Evolutionary conservation across 2,797 vertebrate genomes (phyloP).

Genomic region (Gadopsis bispinosus): DNA sequence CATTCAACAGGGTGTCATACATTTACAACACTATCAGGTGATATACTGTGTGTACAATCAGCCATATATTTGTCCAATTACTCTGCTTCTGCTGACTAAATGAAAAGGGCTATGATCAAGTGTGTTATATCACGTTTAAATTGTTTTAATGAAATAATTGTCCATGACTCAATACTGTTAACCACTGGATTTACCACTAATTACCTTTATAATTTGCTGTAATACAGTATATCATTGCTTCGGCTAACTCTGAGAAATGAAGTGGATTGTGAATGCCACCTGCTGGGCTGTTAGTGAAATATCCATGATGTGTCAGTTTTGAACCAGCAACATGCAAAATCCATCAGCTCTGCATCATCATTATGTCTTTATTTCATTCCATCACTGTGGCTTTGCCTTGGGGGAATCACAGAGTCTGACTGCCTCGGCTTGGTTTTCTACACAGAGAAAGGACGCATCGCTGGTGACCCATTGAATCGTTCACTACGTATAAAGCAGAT

Average conservation of each 20-base stretch:
- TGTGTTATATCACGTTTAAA: conserved; percentile 8
- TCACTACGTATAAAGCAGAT: conserved; percentile 51
- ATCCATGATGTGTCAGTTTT: conserved; percentile 26
- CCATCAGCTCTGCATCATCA: conserved; percentile 42
- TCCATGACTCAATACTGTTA: neutral
- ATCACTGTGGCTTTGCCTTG: conserved; percentile 31
- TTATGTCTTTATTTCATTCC: conserved; percentile 56
- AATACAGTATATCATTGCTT: neutral
- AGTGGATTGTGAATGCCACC: conserved; percentile 72
- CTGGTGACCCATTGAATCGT: conserved; percentile 15
- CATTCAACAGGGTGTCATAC: conserved; percentile 14
- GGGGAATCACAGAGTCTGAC: conserved; percentile 27
- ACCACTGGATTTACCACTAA: conserved; percentile 12
- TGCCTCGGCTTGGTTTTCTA: conserved; percentile 23
- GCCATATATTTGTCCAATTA: neutral
- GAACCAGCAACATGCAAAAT: conserved; percentile 6
- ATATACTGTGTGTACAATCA: neutral
- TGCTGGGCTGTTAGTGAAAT: conserved; percentile 72
- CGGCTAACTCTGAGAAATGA: neutral
- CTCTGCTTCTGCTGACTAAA: neutral
- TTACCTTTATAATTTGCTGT: neutral
- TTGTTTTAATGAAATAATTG: neutral
- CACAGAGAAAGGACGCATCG: conserved; percentile 36
- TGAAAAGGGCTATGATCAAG: neutral
- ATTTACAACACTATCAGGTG: neutral